phyloP scores from a whole-genome alignment of 2,888 invertebrate genomes.

The Stenichneumon culpator region DNA sequence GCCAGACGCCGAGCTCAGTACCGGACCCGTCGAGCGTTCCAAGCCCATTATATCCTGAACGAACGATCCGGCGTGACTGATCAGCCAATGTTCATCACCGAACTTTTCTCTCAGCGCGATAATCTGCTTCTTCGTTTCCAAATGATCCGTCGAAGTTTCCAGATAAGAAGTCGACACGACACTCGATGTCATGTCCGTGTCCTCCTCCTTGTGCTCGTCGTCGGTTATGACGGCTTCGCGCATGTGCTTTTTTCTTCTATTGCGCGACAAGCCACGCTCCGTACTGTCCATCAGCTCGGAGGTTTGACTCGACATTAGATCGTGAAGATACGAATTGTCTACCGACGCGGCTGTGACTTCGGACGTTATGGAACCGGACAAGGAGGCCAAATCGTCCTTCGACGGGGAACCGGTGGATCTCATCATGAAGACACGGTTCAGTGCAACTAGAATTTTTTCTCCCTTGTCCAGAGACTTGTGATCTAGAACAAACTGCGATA shows the following conservation, averaged over 20 bases:
- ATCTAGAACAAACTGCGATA: conserved; percentile 87
- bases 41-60: conserved; percentile 87
- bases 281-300: conserved; percentile 66
- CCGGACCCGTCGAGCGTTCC: conserved; percentile 76
- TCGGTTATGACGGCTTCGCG: conserved; percentile 85
- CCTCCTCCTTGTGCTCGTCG: conserved; percentile 83
- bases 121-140: conserved; percentile 88
- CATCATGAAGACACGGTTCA: conserved; percentile 77
- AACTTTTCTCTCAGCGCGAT: conserved; percentile 87
- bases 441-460: conserved; percentile 85
- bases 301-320: conserved; percentile 58
- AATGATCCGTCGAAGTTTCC: conserved; percentile 85
- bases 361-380: conserved; percentile 72
- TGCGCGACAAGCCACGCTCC: conserved; percentile 69
- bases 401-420: conserved; percentile 70
- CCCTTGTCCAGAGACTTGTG: conserved; percentile 85
- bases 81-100: conserved; percentile 88
- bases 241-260: conserved; percentile 80
- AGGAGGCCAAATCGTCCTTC: conserved; percentile 69
- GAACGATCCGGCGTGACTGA: conserved; percentile 86
- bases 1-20: conserved; percentile 54
- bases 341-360: conserved; percentile 52
- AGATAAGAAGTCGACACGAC: conserved; percentile 75
- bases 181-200: conserved; percentile 71
- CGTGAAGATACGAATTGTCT: conserved; percentile 56